Percentiles rank a stretch among this genome's conserved stretches.
These are phyloP conservation scores for Centropus bengalensis DNA, from an alignment of 2,113 vertebrate species.

Conservation along the genomic window DNA sequence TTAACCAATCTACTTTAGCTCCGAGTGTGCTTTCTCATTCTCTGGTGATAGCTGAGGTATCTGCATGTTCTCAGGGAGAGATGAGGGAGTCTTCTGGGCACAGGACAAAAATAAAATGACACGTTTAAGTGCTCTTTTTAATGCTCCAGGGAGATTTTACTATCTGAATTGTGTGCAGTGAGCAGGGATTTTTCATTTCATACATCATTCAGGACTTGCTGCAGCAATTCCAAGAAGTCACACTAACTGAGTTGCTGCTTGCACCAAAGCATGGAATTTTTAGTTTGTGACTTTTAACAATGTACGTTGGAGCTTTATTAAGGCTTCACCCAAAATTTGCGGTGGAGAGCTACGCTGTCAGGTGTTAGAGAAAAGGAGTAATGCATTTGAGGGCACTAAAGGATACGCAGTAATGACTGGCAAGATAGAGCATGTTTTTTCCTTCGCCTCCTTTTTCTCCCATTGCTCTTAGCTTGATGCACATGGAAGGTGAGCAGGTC, in stretches of 20 bases:
- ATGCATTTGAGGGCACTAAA: not conserved
- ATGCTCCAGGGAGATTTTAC: conserved; percentile 56
- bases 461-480: not conserved
- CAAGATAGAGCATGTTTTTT: not conserved
- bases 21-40: not conserved
- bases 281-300: conserved; percentile 1
- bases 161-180: conserved; percentile 53
- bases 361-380: not conserved
- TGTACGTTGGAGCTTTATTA: not conserved
- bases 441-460: not conserved
- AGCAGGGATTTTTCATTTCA: conserved; percentile 66
- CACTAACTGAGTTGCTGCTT: not conserved
- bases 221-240: conserved; percentile 47
- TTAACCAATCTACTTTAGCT: not conserved
- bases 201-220: conserved; percentile 64
- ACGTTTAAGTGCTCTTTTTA: conserved; percentile 45
- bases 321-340: not conserved
- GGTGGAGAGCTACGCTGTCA: not conserved
- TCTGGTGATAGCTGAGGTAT: conserved; percentile 8
- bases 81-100: conserved; percentile 34
- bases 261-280: conserved; percentile 18
- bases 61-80: not conserved
- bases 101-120: conserved; percentile 59
- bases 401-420: not conserved
- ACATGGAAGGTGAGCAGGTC: not conserved